These are phyloP conservation scores for Pempheris klunzingeri DNA, from an alignment of 2,797 vertebrate species.

Conservation along the genomic window DNA sequence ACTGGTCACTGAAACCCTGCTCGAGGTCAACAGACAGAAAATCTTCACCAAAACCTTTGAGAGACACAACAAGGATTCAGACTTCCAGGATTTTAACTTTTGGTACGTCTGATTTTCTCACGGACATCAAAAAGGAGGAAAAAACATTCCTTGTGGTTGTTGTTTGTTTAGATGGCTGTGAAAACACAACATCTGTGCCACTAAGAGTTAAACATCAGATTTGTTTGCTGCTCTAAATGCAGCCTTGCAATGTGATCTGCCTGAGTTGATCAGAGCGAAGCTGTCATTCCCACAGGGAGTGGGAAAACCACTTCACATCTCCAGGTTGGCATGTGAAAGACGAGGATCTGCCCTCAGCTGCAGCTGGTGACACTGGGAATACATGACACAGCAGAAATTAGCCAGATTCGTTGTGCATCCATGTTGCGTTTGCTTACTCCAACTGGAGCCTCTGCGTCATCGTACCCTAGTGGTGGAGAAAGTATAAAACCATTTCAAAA, in stretches of 20 bases:
- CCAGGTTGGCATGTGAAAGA: conserved; percentile 43
- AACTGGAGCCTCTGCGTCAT: conserved; percentile 2
- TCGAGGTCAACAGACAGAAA: conserved; percentile 43
- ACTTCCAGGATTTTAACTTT: conserved; percentile 11
- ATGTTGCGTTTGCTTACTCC: conserved; percentile 9
- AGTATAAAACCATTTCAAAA: too few species aligned
- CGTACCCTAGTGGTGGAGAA: background rate
- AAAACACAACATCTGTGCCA: conserved; percentile 52
- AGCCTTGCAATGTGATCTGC: conserved; percentile 44
- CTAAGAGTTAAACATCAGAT: conserved; percentile 67
- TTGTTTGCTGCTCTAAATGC: conserved; percentile 63
- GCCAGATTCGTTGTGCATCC: conserved; percentile 22
- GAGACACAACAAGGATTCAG: conserved; percentile 8
- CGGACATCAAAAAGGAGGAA: conserved; percentile 43
- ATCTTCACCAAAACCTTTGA: conserved; percentile 19
- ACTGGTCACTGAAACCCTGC: conserved; percentile 53
- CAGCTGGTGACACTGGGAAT: conserved; percentile 28
- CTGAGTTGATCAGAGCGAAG: conserved; percentile 48
- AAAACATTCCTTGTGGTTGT: conserved; percentile 33
- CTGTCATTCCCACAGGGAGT: conserved; percentile 50
- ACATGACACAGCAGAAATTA: conserved; percentile 57
- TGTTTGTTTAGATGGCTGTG: conserved; percentile 61
- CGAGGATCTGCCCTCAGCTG: conserved; percentile 7
- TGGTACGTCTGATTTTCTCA: conserved; percentile 49
- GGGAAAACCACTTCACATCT: conserved; percentile 46